A percentile compares a stretch with the other conserved stretches of the same genome.
Conservation (phyloP, 2,113 vertebrate genomes). For the Pachypanchax playfairii region DNA sequence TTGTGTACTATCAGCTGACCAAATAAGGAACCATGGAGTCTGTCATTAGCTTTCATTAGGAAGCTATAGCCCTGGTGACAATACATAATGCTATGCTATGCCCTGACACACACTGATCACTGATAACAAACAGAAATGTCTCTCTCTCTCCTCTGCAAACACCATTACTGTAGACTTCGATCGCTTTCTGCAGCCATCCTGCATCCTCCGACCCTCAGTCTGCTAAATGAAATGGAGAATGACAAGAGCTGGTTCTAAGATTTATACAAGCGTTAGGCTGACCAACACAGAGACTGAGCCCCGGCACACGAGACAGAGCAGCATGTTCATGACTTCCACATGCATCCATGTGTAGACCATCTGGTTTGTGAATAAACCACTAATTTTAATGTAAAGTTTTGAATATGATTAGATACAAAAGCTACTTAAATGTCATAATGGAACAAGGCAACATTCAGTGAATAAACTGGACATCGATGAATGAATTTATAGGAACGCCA, state of each 20-base stretch:
- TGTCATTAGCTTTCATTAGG: constrained; percentile 72
- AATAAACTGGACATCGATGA: too few relatives aligned
- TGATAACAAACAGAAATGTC: constrained; percentile 50
- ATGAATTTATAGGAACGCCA: constrained; percentile 4
- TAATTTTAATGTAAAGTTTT: too few relatives aligned
- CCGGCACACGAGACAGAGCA: too few relatives aligned
- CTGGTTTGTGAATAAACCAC: too few relatives aligned
- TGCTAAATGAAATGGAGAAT: constrained; percentile 72
- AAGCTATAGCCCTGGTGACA: constrained; percentile 44
- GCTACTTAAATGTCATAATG: too few relatives aligned
- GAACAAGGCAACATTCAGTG: too few relatives aligned
- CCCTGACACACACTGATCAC: constrained; percentile 55
- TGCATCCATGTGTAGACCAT: too few relatives aligned
- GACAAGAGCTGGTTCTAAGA: constrained; percentile 64
- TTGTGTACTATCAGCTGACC: constrained; percentile 49
- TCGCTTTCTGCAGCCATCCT: constrained; percentile 49
- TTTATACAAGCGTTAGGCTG: constrained; percentile 72
- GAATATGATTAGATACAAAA: too few relatives aligned
- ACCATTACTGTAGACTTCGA: constrained; percentile 66
- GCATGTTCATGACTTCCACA: too few relatives aligned
- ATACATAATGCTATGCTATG: constrained; percentile 59
- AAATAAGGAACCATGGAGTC: constrained; percentile 46
- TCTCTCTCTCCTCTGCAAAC: constrained; percentile 38
- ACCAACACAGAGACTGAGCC: constrained; percentile 29
- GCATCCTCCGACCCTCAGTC: constrained; percentile 50